A percentile compares a stretch with the other conserved stretches of the same genome.
These are phyloP conservation scores for Ornithoptera priamus DNA, from an alignment of 2,888 invertebrate genomes.

Conservation along the genomic window DNA sequence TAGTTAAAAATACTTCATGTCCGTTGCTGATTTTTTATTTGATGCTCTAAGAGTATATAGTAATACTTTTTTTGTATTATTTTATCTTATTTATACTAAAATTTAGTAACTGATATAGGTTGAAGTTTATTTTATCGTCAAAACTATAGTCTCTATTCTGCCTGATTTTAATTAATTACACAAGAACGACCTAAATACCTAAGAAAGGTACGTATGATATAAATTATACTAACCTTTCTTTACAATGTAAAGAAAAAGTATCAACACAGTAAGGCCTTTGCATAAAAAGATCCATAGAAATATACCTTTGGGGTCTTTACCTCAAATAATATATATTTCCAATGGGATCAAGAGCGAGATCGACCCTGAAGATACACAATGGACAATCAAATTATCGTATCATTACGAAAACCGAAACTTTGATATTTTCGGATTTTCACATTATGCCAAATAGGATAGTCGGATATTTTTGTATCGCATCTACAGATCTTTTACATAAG, in stretches of 20 bases:
- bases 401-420: slow-evolving; percentile 54
- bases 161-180: no score
- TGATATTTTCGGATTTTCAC: slow-evolving; percentile 39
- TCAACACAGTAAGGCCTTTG: slow-evolving; percentile 10
- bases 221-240: background rate
- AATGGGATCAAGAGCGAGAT: slow-evolving; percentile 60
- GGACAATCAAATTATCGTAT: slow-evolving; percentile 76
- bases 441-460: slow-evolving; percentile 17
- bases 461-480: background rate
- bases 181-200: no score
- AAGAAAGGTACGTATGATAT: background rate
- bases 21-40: no score
- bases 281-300: slow-evolving; percentile 66
- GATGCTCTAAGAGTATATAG: no score
- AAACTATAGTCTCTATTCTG: no score
- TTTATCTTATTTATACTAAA: no score
- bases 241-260: slow-evolving; percentile 10
- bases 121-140: no score
- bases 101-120: no score
- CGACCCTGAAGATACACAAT: slow-evolving; percentile 71
- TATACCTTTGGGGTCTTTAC: slow-evolving; percentile 68
- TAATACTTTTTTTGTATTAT: no score
- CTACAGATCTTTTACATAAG: background rate
- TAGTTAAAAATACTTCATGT: no score
- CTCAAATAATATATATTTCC: slow-evolving; percentile 75